Base-by-base conservation (phyloP, 2,888 invertebrate genomes). In the Margaritifera margaritifera region DNA sequence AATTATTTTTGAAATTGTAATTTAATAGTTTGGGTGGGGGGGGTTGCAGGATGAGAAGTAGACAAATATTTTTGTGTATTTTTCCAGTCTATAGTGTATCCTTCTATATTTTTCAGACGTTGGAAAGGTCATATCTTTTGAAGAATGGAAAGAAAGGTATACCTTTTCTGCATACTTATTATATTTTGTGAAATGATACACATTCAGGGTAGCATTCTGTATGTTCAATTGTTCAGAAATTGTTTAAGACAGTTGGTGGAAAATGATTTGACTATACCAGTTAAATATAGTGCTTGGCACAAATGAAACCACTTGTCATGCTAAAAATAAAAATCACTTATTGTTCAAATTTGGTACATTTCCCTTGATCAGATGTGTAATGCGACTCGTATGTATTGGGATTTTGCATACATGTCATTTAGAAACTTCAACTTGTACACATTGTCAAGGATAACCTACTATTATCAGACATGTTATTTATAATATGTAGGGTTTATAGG, bases 51-150 rank as follows among this genome's bases (percentile, higher is more conserved):
- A 20, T 24, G 22, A 19, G 51, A 62, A 51, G n/a, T 24, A 25
- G 4, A 54, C n/a, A 8, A 52, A 25, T 31, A 24, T 31, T 27
- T 54, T 31, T 51, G 18, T 25, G 52, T 56, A 24, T 53, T 42
- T 19, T 53, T 53, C 53, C 15, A 19, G 19, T 53, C 62, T 20
- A 24, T 20, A 60, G 15, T 52, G 4, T 4, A 6, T 22, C 15
- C 6, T 66, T 66, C 59, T 72, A 42, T 69, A 59, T 24, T 60
- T 85, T 88, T 31, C 82, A 92, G 92, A 99, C 99, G 0, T 91
- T 99, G 66, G 99, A 99, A 87, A 92, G 96, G 60, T 98, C 98
- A 0, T 99, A 99, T 90, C 91, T 99, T 77, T 90, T 99, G 69
- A 97, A 95, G 91, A 95, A 98, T 64, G 92, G 96, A 88, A 94